Evolutionary conservation across 2,888 invertebrate species (phyloP).

Genomic region (Troglohyphantes excavatus): DNA sequence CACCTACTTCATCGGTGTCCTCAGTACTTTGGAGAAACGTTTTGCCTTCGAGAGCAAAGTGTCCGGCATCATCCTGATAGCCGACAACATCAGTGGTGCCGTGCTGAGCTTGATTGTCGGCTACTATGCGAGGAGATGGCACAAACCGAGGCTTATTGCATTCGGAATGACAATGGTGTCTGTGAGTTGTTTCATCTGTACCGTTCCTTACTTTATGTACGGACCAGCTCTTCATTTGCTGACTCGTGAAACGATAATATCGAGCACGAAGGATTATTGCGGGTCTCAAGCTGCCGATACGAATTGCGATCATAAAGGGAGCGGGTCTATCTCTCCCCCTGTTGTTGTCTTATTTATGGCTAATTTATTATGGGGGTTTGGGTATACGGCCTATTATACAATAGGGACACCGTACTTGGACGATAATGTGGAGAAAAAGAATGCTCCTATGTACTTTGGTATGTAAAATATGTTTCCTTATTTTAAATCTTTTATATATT

Average conservation of each 20-base stretch:
- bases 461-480: too few relatives aligned
- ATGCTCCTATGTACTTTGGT: constrained; percentile 79
- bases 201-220: constrained; percentile 79
- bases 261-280: not conserved
- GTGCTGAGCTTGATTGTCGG: constrained; percentile 74
- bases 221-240: constrained; percentile 72
- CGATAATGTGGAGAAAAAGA: constrained; percentile 80
- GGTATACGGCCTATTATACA: constrained; percentile 79
- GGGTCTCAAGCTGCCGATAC: not conserved
- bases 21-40: constrained; percentile 79
- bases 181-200: constrained; percentile 76
- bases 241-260: not conserved
- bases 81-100: constrained; percentile 76
- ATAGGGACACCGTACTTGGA: constrained; percentile 80
- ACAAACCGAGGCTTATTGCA: constrained; percentile 73
- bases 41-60: constrained; percentile 79
- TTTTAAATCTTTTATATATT: too few relatives aligned
- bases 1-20: constrained; percentile 78
- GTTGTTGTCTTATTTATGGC: constrained; percentile 78
- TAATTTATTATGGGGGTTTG: constrained; percentile 80
- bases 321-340: constrained; percentile 63
- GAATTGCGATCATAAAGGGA: constrained; percentile 7
- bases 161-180: constrained; percentile 64
- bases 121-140: constrained; percentile 72
- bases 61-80: constrained; percentile 78